These are phyloP conservation scores for Morpho achilles DNA, from an alignment of 2,888 invertebrate species.

Conservation along the genomic window DNA sequence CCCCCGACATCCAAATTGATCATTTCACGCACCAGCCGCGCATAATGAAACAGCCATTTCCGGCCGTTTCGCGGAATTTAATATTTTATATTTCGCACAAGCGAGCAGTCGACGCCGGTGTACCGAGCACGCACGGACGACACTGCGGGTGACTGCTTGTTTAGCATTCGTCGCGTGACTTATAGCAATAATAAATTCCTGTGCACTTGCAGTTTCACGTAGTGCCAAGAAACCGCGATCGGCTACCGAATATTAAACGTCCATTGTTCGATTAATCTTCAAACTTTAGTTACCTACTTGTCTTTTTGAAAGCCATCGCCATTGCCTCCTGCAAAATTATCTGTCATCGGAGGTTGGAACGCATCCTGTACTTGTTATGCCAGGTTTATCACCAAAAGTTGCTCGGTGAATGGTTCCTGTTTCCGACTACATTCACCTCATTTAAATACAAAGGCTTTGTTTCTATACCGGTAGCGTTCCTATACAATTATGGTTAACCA, in stretches of 20 bases:
- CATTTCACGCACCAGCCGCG: conserved; percentile 61
- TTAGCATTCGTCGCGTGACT: conserved; percentile 68
- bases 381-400: conserved; percentile 35
- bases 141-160: conserved; percentile 40
- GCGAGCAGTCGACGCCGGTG: conserved; percentile 41
- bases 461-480: conserved; percentile 42
- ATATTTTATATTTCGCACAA: conserved; percentile 48
- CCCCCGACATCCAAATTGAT: conserved; percentile 59
- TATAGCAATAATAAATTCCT: conserved; percentile 68
- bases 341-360: conserved; percentile 4
- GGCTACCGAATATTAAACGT: conserved; percentile 68
- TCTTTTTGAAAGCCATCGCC: not conserved
- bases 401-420: conserved; percentile 54
- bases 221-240: conserved; percentile 67
- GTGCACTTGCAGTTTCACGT: conserved; percentile 76
- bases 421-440: conserved; percentile 55
- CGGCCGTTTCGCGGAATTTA: conserved; percentile 66
- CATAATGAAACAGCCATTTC: conserved; percentile 70
- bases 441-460: conserved; percentile 60
- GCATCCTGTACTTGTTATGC: conserved; percentile 26
- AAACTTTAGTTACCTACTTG: conserved; percentile 8
- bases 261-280: conserved; percentile 42
- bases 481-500: conserved; percentile 28
- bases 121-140: conserved; percentile 50
- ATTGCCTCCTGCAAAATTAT: conserved; percentile 1